These are phyloP conservation scores for Thalpophila matura DNA, from an alignment of 2,888 invertebrate species.

Conservation along the genomic window DNA sequence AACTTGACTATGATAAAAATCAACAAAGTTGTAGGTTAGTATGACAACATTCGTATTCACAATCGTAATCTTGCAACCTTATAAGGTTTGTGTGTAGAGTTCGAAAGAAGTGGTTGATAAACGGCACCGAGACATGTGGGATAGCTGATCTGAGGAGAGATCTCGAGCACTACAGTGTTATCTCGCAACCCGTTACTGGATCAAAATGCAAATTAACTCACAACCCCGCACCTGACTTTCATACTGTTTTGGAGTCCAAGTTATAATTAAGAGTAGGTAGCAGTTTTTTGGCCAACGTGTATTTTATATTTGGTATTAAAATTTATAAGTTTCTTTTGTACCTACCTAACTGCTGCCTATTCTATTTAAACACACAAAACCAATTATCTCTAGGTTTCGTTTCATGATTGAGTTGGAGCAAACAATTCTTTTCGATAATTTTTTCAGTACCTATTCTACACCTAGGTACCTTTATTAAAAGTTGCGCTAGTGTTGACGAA, in stretches of 20 bases:
- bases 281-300: slow-evolving; percentile 25
- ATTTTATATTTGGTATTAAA: slow-evolving; percentile 34
- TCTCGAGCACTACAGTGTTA: slow-evolving; percentile 77
- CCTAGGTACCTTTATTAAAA: slow-evolving; percentile 40
- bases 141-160: slow-evolving; percentile 74
- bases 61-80: slow-evolving; percentile 65
- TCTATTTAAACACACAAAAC: slow-evolving; percentile 40
- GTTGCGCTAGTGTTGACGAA: background rate
- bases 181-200: slow-evolving; percentile 74
- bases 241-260: slow-evolving; percentile 60
- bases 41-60: slow-evolving; percentile 66
- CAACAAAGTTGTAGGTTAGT: slow-evolving; percentile 68
- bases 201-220: slow-evolving; percentile 79
- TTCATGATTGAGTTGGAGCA: slow-evolving; percentile 28
- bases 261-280: slow-evolving; percentile 48
- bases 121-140: slow-evolving; percentile 68
- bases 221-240: slow-evolving; percentile 68
- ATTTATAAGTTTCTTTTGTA: slow-evolving; percentile 32
- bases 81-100: slow-evolving; percentile 69
- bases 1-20: slow-evolving; percentile 65
- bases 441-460: slow-evolving; percentile 24
- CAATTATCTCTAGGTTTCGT: slow-evolving; percentile 30
- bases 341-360: slow-evolving; percentile 13
- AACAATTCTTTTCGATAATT: slow-evolving; percentile 33
- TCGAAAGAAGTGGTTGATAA: slow-evolving; percentile 74